phyloP scores from a whole-genome alignment of 2,888 invertebrate genomes.

The Standfussiana lucernea region DNA sequence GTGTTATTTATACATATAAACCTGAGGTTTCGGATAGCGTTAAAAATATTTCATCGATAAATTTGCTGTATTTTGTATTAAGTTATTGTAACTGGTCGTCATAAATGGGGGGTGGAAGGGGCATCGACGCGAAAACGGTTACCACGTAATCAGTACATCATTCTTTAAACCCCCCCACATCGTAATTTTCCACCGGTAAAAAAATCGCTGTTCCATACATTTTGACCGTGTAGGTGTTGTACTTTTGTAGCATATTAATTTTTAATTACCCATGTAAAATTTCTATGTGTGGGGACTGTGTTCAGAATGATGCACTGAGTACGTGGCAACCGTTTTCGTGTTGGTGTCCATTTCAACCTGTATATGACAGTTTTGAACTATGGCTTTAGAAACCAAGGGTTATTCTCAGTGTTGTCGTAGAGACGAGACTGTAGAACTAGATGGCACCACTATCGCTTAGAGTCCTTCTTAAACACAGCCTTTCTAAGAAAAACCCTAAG shows the following conservation, averaged over 20 bases:
- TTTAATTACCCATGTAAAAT: too few species aligned
- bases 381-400: neutral
- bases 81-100: neutral
- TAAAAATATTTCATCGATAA: neutral
- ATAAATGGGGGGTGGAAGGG: neutral
- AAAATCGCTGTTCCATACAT: too few species aligned
- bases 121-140: too few species aligned
- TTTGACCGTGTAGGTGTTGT: too few species aligned
- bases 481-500: neutral
- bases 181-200: too few species aligned
- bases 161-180: too few species aligned
- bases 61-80: neutral
- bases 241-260: too few species aligned
- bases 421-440: neutral
- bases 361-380: neutral
- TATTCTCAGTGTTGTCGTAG: constrained; percentile 27
- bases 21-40: neutral
- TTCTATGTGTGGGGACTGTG: too few species aligned
- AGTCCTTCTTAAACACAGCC: constrained; percentile 7
- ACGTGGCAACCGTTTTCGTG: too few species aligned
- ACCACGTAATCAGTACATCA: too few species aligned
- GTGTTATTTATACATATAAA: constrained; percentile 8
- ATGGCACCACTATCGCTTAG: constrained; percentile 46
- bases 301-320: too few species aligned
- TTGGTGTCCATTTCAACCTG: too few species aligned